Evolutionary conservation across 2,888 invertebrate genomes (phyloP), one percentile per base, ranked within the genome.

Genomic region (Biston stratarius): DNA sequence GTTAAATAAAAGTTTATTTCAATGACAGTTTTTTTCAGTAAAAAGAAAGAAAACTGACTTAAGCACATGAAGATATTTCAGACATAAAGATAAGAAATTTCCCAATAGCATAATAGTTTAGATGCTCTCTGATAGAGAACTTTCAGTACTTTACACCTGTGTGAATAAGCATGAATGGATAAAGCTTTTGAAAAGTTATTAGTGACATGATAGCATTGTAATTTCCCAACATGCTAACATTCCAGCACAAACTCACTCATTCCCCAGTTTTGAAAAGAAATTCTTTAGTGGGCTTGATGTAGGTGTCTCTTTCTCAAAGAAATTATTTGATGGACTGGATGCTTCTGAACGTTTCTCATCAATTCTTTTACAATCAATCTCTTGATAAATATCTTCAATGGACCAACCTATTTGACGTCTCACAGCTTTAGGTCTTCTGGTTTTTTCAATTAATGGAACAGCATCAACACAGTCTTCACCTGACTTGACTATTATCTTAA

Each of bases 381-480:
- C 93, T 81, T 94, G 93, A 76, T 94, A 94, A 74, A 94, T 94
- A 77, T 94, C 93, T 77, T 93, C 93, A 80, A 91, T 80, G 67
- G 93, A 94, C 93, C 93, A 94, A 85, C 92, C 93, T 79, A 94
- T 94, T 81, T 93, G 92, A 40, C 93, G 84, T 34, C 93, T 83
- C 9, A 92, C 92, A 38, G 88, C 75, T 77, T 89, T 92, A 0
- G 91, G 89, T 75, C 83, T 87, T 57, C 89, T 87, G 2, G 85
- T 86, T 79, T 92, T 92, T 69, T 88, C 87, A 72, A 90, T 77
- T 42, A 86, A 83, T n/a, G 91, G 92, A 61, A 86, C 85, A 79
- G 89, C 88, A 77, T 93, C 93, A 55, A 92, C 89, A 79, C 90
- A 90, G 72, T 93, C 92, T 36, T 83, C 76, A 14, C 91, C 88